These are phyloP conservation scores for Epizoanthus illoricatus DNA, from an alignment of 92 coral and sea anemone genomes.

Conservation along the genomic window DNA sequence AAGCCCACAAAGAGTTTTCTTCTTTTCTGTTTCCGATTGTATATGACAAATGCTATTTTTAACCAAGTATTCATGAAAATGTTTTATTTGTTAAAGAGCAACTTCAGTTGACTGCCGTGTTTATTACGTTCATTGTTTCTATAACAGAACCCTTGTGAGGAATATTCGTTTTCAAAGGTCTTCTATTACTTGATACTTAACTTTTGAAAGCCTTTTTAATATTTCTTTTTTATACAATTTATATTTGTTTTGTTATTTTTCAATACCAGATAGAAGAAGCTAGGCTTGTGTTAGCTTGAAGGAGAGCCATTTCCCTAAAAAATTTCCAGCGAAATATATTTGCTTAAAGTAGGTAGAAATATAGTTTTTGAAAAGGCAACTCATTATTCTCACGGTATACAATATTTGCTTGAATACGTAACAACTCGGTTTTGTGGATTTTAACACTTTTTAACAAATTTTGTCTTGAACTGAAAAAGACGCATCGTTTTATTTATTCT, in stretches of 20 bases:
- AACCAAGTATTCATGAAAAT: no score
- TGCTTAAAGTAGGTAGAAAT: no score
- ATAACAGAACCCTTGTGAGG: background rate
- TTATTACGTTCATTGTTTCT: background rate
- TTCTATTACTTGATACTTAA: background rate
- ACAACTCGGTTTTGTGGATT: background rate
- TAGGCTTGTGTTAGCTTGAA: background rate
- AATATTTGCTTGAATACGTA: background rate
- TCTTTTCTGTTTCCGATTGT: no score
- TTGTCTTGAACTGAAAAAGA: background rate
- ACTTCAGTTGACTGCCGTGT: background rate
- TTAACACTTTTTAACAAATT: constrained; percentile 5
- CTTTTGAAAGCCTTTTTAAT: background rate
- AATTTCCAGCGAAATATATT: no score
- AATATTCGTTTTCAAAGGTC: background rate
- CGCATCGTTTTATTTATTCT: background rate
- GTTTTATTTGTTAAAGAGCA: no score
- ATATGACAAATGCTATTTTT: no score
- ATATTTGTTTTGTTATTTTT: background rate
- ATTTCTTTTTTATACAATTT: no score
- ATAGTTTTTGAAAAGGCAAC: no score
- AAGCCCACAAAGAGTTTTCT: no score
- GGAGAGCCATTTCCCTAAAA: no score
- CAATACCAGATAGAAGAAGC: background rate
- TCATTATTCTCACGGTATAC: background rate